Evolutionary conservation across 2,888 invertebrate genomes (phyloP).

Genomic region (Tryphoninae sp.): DNA sequence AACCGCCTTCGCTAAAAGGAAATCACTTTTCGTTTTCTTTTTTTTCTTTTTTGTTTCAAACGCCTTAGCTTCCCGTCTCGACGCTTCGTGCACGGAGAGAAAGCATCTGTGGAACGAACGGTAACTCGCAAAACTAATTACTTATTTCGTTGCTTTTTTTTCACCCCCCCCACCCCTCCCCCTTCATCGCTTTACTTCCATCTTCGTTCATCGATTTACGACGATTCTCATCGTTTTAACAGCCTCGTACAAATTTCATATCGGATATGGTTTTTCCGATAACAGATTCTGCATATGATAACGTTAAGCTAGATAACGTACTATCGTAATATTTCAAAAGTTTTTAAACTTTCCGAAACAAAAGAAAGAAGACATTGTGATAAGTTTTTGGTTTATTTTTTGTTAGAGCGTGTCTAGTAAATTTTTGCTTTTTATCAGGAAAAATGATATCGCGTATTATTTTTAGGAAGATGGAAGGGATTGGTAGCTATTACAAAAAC

Average conservation of each 20-base stretch:
- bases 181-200: not conserved
- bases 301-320: not conserved
- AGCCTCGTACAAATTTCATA: conserved; percentile 1
- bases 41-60: not conserved
- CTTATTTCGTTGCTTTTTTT: not conserved
- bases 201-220: conserved; percentile 1
- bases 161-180: no score
- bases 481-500: conserved; percentile 25
- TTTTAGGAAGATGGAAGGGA: conserved; percentile 7
- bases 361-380: no score
- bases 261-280: not conserved
- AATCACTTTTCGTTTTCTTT: not conserved
- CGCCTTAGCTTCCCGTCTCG: not conserved
- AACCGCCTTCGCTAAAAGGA: conserved; percentile 6
- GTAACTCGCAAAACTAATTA: conserved; percentile 24
- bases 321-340: no score
- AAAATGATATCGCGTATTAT: not conserved
- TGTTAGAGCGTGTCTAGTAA: not conserved
- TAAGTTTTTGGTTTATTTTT: not conserved
- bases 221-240: not conserved
- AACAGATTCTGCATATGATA: not conserved
- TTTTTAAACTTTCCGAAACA: not conserved
- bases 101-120: conserved; percentile 5
- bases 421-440: not conserved
- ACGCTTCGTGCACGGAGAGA: not conserved